Evolutionary conservation across 1,140 invertebrate species (phyloP), one percentile per base, ranked within the genome.

Genomic region (Nephotettix cincticeps): DNA sequence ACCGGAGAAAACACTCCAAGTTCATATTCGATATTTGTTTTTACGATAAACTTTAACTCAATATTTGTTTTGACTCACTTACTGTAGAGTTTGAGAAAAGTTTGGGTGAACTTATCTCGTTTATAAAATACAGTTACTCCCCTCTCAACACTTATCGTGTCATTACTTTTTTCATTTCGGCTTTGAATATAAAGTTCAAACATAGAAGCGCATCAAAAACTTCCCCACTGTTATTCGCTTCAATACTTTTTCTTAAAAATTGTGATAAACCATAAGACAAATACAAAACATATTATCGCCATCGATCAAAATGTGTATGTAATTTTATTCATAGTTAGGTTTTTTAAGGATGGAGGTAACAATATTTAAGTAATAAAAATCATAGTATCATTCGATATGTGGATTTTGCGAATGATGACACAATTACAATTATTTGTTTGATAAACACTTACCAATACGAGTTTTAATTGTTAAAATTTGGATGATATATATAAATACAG

Each of bases 51-150:
- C 14, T 61, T 25, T 28, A 13, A 14, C 56, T 28, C 27, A 61
- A 61, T 61, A 61, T 61, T 61, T 61, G 56, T 61, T 61, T 61
- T 28, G 9, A 61, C 56, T 61, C 56, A 61, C 23, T 61, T 61
- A 36, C 32, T 36, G 25, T 6, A 27, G 27, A 61, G 56, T 61
- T 61, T 61, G 56, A 21, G 21, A 14, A 54, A 61, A 61, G 56
- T 61, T 61, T 4, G 4, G 21, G 13, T 14, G 56, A 61, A 29
- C 27, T 61, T 14, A 27, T 61, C 56, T 27, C 56, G 21, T 61
- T 25, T 28, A 61, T 27, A 61, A 25, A 61, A 27, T 28, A 25
- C 56, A 25, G 21, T 61, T 14, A 11, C 27, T 61, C 56, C 27
- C 56, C 27, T 21, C 47, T 61, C 21, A 14, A 27, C 56, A 61